Conservation (phyloP, 2,888 invertebrate genomes). For the Acleris cristana region DNA sequence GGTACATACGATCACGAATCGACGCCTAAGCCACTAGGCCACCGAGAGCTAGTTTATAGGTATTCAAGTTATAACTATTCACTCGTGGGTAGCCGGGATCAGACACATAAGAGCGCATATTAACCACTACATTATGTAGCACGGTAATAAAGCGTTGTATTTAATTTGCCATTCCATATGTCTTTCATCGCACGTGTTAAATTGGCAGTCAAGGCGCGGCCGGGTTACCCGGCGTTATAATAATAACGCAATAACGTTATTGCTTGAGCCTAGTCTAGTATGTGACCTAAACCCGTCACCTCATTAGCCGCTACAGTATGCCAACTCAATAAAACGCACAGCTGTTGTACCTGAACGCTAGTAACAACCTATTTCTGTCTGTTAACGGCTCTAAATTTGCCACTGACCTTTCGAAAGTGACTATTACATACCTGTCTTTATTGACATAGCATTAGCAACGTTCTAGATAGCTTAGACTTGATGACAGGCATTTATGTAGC, state of each 20-base stretch:
- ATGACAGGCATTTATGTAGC: slow-evolving; percentile 23
- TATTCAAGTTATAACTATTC: too few species aligned
- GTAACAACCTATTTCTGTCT: slow-evolving; percentile 21
- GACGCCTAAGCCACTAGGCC: too few species aligned
- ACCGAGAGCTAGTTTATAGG: too few species aligned
- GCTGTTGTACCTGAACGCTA: slow-evolving; percentile 26
- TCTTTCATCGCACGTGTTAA: slow-evolving; percentile 51
- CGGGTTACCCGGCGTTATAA: slow-evolving; percentile 43
- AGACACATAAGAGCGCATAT: background rate
- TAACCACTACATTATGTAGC: slow-evolving; percentile 3
- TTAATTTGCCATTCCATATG: slow-evolving; percentile 26
- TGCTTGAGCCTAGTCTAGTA: slow-evolving; percentile 40
- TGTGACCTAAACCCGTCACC: slow-evolving; percentile 65
- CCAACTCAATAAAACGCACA: slow-evolving; percentile 29
- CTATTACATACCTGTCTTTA: background rate
- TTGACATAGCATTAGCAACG: background rate
- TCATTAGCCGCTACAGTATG: slow-evolving; percentile 42
- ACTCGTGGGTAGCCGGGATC: too few species aligned
- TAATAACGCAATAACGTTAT: slow-evolving; percentile 20
- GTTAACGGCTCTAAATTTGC: slow-evolving; percentile 15
- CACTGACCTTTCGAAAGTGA: slow-evolving; percentile 21
- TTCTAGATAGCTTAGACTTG: slow-evolving; percentile 3
- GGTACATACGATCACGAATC: too few species aligned
- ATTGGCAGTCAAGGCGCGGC: slow-evolving; percentile 57
- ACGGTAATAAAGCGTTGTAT: slow-evolving; percentile 21